phyloP scores from a whole-genome alignment of 92 coral and sea anemone species.

The Isaurus tuberculatus region DNA sequence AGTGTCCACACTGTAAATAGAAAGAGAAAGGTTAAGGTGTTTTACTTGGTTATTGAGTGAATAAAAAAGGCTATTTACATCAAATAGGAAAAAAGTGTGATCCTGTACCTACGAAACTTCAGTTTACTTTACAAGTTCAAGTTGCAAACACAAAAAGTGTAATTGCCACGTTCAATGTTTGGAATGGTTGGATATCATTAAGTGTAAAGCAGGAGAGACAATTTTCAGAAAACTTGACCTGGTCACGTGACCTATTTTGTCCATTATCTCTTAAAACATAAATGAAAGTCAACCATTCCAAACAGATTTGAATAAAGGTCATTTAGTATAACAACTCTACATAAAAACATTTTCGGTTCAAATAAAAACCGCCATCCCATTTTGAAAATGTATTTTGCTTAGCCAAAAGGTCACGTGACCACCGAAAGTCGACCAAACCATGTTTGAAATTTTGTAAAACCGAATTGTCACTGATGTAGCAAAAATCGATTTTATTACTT shows the following conservation, averaged over 20 bases:
- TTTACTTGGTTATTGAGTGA: conserved; percentile 13
- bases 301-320: conserved; percentile 13
- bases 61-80: conserved; percentile 8
- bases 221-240: conserved; percentile 10
- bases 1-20: conserved; percentile 15
- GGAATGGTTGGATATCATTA: conserved; percentile 14
- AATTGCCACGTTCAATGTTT: conserved; percentile 8
- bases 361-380: conserved; percentile 6
- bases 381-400: conserved; percentile 2
- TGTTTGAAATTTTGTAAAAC: conserved; percentile 9
- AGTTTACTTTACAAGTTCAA: conserved; percentile 9
- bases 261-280: conserved; percentile 9
- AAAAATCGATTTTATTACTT: conserved; percentile 11
- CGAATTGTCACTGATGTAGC: conserved; percentile 13
- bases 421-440: conserved; percentile 14
- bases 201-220: conserved; percentile 5
- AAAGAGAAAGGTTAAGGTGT: conserved; percentile 8
- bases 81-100: conserved; percentile 10
- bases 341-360: conserved; percentile 9
- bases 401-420: conserved; percentile 8
- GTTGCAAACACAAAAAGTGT: conserved; percentile 14
- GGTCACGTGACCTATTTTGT: conserved; percentile 14
- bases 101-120: conserved; percentile 16
- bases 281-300: conserved; percentile 8
- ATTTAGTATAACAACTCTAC: conserved; percentile 12